Evolutionary conservation across 2,888 invertebrate species (phyloP), one percentile per base, ranked within the genome.

Genomic region (Agonopterix heracliana): DNA sequence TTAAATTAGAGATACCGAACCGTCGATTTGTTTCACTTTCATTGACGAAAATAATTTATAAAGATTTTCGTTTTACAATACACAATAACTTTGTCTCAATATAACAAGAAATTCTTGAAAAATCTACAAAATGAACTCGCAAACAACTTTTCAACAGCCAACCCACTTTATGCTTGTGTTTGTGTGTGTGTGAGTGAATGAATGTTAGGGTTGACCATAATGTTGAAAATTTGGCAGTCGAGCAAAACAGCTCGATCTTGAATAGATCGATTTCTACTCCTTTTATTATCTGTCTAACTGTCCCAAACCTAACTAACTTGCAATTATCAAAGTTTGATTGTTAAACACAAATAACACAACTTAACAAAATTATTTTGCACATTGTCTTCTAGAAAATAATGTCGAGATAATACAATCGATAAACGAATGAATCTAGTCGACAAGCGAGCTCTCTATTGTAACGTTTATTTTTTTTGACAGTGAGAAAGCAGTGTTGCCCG

Each of bases 1-100:
- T 63, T 63, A 54, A 61, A 67, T 67, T 69, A 67, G 54, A 44
- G 50, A 54, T 54, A 54, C 48, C 47, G 44, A 51, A 44, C 48
- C n/a, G 26, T 12, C 11, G 12, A 17, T 17, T 26, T 17, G 13
- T 11, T 34, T 34, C 11, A 34, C 35, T 34, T 34, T 41, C 2
- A 34, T 38, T 38, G 12, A 47, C 26, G 26, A 14, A 46, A 14
- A 34, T 12, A 11, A 44, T 13, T 41, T 47, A 1, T 14, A 5
- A 7, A 14, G 9, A 7, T 4, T 35, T 45, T 14, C 17, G 10
- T 13, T 45, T 45, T 9, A 36, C 36, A 36, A 45, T 13, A 11
- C 8, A 9, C 41, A 42, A 11, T 42, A 12, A 42, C 41, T 12
- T 13, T 38, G 2, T 45, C 9, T 10, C n/a, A 45, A 36, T 2